These are phyloP conservation scores for Chinchilla lanigera DNA, from an alignment of 2,113 vertebrate species.

Conservation along the genomic window DNA sequence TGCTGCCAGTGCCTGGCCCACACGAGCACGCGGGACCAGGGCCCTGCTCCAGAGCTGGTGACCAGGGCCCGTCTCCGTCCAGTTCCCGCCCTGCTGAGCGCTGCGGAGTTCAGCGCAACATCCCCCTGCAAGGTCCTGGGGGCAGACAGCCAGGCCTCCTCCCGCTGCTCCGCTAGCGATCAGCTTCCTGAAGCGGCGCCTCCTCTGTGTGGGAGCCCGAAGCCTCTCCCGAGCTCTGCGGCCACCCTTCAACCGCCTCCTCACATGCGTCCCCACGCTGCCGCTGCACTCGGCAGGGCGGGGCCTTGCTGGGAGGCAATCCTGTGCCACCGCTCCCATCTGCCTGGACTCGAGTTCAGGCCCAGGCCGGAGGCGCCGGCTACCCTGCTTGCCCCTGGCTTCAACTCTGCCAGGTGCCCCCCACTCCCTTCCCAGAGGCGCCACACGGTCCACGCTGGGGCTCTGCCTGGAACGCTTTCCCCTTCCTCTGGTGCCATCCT, in stretches of 20 bases:
- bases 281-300: background rate
- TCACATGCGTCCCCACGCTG: rapidly evolving
- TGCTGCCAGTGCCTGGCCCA: background rate
- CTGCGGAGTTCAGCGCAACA: rapidly evolving
- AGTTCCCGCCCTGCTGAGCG: background rate
- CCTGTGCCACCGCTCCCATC: background rate
- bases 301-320: background rate
- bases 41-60: background rate
- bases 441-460: background rate
- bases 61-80: background rate
- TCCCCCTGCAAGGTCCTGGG: background rate
- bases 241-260: rapidly evolving
- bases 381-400: background rate
- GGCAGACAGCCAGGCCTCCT: rapidly evolving
- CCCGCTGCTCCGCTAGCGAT: rapidly evolving
- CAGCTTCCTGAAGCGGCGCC: background rate
- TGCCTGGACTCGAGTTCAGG: background rate
- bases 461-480: background rate
- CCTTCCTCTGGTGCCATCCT: too few species aligned
- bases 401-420: background rate
- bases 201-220: background rate
- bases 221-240: rapidly evolving
- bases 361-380: background rate
- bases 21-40: rapidly evolving
- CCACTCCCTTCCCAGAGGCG: background rate